A percentile compares a stretch with the other conserved stretches of the same genome.
These are phyloP conservation scores for Frankliniella intonsa DNA, from an alignment of 2,888 invertebrate genomes.

Conservation along the genomic window DNA sequence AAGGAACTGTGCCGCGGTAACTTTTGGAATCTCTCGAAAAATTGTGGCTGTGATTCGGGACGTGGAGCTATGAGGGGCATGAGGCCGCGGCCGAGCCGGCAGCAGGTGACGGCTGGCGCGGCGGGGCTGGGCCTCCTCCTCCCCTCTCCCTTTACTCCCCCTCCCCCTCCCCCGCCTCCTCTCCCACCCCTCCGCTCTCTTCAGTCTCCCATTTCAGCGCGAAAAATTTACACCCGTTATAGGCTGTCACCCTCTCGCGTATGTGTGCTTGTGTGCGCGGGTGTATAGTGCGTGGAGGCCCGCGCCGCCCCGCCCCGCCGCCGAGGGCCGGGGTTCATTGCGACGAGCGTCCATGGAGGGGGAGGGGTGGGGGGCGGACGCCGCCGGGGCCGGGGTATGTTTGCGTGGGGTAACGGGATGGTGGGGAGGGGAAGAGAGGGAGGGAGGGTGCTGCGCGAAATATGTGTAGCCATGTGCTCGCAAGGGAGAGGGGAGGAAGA, in stretches of 20 bases:
- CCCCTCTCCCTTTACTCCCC: background rate
- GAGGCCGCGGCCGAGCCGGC: too few species aligned
- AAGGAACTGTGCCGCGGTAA: too few species aligned
- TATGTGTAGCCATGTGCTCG: constrained; percentile 17
- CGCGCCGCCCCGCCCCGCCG: too few species aligned
- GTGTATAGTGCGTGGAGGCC: background rate
- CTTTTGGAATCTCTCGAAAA: too few species aligned
- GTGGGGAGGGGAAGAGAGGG: background rate
- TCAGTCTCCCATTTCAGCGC: constrained; percentile 14
- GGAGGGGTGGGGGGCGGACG: background rate
- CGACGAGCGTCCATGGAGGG: background rate
- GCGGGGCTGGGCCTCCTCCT: background rate
- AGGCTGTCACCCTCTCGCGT: background rate
- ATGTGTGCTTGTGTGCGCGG: background rate
- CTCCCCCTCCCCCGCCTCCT: background rate
- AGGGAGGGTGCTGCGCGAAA: background rate
- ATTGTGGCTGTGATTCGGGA: too few species aligned
- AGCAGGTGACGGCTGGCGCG: too few species aligned
- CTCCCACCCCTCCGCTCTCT: background rate
- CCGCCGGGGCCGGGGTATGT: background rate
- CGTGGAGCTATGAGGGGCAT: too few species aligned
- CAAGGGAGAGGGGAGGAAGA: background rate
- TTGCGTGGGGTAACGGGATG: background rate
- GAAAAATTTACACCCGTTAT: constrained; percentile 23
- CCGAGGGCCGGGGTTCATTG: background rate